Conservation (phyloP, 2,888 invertebrate species). For the Hydrotaea diabolus region DNA sequence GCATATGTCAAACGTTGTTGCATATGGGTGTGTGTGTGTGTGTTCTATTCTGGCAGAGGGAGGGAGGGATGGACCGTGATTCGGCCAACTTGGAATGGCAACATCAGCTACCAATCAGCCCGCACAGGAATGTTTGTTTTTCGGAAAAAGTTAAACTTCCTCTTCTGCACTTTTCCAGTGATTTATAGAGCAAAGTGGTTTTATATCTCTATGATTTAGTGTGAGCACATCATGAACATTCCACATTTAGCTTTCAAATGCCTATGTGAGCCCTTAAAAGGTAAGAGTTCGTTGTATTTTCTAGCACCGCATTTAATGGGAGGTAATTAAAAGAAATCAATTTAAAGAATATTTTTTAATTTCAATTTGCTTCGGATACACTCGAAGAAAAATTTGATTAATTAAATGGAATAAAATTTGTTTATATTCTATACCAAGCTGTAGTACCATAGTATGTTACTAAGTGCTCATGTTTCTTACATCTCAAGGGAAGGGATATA, state of each 20-base stretch:
- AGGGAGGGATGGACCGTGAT: not conserved
- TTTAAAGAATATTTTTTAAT: slow-evolving; percentile 58
- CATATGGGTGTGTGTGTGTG: no score
- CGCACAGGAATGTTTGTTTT: slow-evolving; percentile 46
- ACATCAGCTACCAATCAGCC: not conserved
- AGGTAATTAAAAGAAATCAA: slow-evolving; percentile 62
- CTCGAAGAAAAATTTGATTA: not conserved
- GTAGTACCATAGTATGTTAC: no score
- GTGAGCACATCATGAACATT: slow-evolving; percentile 12
- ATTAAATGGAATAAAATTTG: no score
- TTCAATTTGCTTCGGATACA: slow-evolving; percentile 43
- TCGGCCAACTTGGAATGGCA: slow-evolving; percentile 6
- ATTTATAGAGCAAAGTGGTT: slow-evolving; percentile 63
- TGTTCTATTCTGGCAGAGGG: not conserved
- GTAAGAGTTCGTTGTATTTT: not conserved
- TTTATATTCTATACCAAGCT: no score
- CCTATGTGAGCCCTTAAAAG: slow-evolving; percentile 14
- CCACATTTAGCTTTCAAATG: not conserved
- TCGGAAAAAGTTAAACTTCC: slow-evolving; percentile 57
- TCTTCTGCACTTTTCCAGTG: slow-evolving; percentile 59
- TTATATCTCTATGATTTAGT: slow-evolving; percentile 59
- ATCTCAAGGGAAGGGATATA: no score
- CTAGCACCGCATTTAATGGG: slow-evolving; percentile 47
- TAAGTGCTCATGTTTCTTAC: no score
- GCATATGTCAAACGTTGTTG: slow-evolving; percentile 53